Evolutionary conservation across 1,140 invertebrate genomes (phyloP).

Genomic region (Lutraria rhynchaena): DNA sequence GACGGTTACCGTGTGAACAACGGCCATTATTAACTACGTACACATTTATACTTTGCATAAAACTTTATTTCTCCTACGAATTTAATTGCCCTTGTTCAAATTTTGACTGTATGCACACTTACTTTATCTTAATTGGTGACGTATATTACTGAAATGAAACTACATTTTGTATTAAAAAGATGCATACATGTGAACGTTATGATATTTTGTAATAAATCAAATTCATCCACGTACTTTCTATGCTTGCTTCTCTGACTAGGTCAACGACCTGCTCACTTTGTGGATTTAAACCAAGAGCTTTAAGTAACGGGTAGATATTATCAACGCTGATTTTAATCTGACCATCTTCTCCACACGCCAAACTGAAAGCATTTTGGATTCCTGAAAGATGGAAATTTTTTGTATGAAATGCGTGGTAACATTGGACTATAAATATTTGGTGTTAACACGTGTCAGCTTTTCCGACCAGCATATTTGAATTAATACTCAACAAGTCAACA

Average conservation of each 20-base stretch:
- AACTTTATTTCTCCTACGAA: too few relatives aligned
- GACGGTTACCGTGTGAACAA: too few relatives aligned
- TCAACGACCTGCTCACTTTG: conserved; percentile 42
- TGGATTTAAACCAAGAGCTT: conserved; percentile 40
- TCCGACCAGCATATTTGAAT: neutral
- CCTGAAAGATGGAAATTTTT: conserved; percentile 27
- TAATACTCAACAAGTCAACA: neutral
- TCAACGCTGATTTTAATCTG: conserved; percentile 32
- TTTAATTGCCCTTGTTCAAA: too few relatives aligned
- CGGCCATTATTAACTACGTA: too few relatives aligned
- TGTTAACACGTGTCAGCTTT: neutral
- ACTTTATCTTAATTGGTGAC: too few relatives aligned
- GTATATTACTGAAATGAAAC: too few relatives aligned
- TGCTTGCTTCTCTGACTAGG: conserved; percentile 47
- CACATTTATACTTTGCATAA: too few relatives aligned
- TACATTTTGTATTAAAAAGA: too few relatives aligned
- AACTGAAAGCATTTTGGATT: conserved; percentile 11
- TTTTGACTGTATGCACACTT: too few relatives aligned
- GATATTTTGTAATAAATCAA: too few relatives aligned
- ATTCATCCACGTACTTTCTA: conserved; percentile 50
- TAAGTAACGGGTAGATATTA: conserved; percentile 45
- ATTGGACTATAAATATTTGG: neutral
- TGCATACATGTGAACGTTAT: too few relatives aligned
- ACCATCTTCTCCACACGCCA: conserved; percentile 28
- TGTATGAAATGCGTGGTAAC: neutral